Percentiles rank a stretch among this genome's conserved stretches.
These are phyloP conservation scores for Geococcyx californianus DNA, from an alignment of 2,113 vertebrate genomes.

Conservation along the genomic window DNA sequence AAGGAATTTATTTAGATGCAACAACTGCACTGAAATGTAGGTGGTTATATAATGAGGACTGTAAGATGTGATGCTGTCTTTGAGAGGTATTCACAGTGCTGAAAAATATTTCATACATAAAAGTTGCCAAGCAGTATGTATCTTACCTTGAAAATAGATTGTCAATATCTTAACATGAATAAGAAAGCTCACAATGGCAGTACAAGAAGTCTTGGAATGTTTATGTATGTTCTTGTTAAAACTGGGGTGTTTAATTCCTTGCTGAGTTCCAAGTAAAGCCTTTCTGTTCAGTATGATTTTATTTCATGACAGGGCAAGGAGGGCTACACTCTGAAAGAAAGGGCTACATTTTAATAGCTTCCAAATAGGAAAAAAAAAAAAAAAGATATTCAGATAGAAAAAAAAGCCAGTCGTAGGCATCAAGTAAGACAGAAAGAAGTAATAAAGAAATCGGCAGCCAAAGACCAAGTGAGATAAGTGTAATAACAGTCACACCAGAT, in stretches of 20 bases:
- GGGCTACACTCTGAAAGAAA: neutral
- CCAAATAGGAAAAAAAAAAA: neutral
- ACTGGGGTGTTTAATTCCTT: neutral
- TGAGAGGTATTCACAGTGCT: neutral
- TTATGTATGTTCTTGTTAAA: slow-evolving; percentile 40
- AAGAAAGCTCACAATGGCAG: neutral
- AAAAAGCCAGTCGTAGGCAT: neutral
- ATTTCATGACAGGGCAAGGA: neutral
- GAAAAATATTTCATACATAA: neutral
- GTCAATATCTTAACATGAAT: neutral
- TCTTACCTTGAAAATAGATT: slow-evolving; percentile 1
- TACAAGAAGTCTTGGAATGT: neutral
- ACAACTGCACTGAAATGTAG: neutral
- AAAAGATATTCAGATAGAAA: neutral
- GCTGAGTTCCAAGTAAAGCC: neutral
- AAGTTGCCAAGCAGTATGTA: neutral
- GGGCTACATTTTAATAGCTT: neutral
- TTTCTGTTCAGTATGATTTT: neutral
- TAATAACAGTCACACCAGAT: neutral
- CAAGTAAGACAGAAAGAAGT: neutral
- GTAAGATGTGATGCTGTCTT: neutral
- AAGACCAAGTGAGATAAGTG: neutral
- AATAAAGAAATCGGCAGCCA: neutral
- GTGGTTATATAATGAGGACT: neutral
- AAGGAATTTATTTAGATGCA: neutral